These are phyloP conservation scores for Euspilapteryx auroguttella DNA, from an alignment of 2,888 invertebrate genomes.

Conservation along the genomic window DNA sequence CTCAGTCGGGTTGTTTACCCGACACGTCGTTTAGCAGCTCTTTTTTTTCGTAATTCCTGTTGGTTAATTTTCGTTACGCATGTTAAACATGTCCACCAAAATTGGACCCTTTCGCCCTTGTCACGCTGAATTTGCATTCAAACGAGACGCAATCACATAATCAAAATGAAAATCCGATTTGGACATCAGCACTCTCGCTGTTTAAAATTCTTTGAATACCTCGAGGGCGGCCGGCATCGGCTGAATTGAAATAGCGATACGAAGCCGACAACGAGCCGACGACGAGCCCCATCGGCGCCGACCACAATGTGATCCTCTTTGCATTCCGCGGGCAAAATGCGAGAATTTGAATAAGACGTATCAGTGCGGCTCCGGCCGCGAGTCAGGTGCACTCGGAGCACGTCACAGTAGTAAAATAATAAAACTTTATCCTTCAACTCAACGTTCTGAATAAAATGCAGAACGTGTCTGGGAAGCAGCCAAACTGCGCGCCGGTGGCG, in stretches of 20 bases:
- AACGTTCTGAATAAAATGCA: slow-evolving; percentile 59
- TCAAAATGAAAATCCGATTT: slow-evolving; percentile 10
- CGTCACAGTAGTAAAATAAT: slow-evolving; percentile 56
- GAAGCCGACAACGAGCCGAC: no score
- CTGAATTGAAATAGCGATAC: slow-evolving; percentile 10
- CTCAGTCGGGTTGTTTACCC: no score
- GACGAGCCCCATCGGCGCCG: no score
- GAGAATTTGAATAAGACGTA: slow-evolving; percentile 5
- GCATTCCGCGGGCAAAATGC: no score
- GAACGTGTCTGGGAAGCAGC: slow-evolving; percentile 57
- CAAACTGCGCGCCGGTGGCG: slow-evolving; percentile 31
- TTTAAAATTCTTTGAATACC: slow-evolving; percentile 18
- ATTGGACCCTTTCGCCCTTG: slow-evolving; percentile 17
- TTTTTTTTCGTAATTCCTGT: no score
- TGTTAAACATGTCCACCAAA: slow-evolving; percentile 16
- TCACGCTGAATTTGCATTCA: slow-evolving; percentile 21
- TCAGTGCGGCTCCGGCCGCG: slow-evolving; percentile 6
- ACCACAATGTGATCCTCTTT: no score
- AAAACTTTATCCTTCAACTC: slow-evolving; percentile 55
- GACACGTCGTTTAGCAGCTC: no score
- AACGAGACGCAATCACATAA: slow-evolving; percentile 25
- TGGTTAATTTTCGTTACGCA: slow-evolving; percentile 21
- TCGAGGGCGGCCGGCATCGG: slow-evolving; percentile 8
- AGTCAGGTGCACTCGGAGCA: slow-evolving; percentile 40
- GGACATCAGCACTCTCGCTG: slow-evolving; percentile 14